Base-by-base conservation (phyloP, 2,797 vertebrate species). In the Crenichthys baileyi region DNA sequence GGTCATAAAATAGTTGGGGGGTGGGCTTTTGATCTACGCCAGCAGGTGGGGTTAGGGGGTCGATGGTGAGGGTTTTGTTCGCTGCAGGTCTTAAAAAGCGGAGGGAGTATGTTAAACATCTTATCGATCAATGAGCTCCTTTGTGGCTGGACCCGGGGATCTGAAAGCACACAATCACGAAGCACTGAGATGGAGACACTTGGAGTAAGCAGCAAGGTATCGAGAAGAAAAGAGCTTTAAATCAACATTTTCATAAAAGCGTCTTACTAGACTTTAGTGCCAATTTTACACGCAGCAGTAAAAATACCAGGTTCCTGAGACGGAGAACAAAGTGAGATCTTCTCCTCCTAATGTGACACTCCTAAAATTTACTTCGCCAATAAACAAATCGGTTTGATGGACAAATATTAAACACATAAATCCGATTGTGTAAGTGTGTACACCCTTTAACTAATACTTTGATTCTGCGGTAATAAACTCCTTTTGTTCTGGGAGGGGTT, bases 21-120 rank as follows among this genome's bases (percentile, higher is more conserved):
- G 79, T 72, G 67, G 77, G 48, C 12, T 56, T 90, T 87, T 61
- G 85, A 89, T 92, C 74, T 46, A 26, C 29, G 65, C 83, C 83
- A 53, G 92, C 73, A 78, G 81, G 80, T 65, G 48, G 76, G 91
- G 90, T 90, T 75, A 36, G 77, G 55, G 86, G 90, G 91, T 93
- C 85, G 85, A 83, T 78, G 88, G 84, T 7, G 84, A 86, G 75
- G 89, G 91, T 85, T 90, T 93, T 90, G 90, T 92, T 93, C 78
- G 90, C 93, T 87, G 76, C 89, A 31, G 92, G 93, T 90, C 85
- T 83, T 79, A 80, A 85, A 90, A 91, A 87, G 86, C 71, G 11
- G 83, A 91, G 88, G 89, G 90, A 91, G 87, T 88, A 92, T 93
- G 92, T 94, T 93, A 91, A 94, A 93, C 92, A 92, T 88, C 82